These are phyloP conservation scores for Mola mola DNA, from an alignment of 2,113 vertebrate genomes.

Conservation along the genomic window DNA sequence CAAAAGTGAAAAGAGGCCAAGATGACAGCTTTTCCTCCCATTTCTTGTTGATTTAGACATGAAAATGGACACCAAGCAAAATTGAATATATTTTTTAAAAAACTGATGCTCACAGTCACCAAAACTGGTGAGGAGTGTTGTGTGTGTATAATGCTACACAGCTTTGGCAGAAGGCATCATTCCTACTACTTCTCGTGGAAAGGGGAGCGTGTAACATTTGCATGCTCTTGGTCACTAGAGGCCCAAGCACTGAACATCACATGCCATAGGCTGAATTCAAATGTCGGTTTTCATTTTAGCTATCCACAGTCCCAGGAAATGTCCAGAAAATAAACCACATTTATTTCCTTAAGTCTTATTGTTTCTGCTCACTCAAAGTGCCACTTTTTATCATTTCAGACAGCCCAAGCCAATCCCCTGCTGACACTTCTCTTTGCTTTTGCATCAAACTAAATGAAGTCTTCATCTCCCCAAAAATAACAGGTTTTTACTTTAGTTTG, in stretches of 20 bases:
- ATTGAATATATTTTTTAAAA: neutral
- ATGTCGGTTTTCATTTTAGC: conserved; percentile 58
- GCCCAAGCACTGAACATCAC: conserved; percentile 21
- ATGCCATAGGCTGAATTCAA: conserved; percentile 44
- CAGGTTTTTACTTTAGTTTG: conserved; percentile 12
- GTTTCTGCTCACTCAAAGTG: conserved; percentile 33
- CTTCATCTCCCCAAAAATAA: conserved; percentile 27
- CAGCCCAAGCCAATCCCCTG: conserved; percentile 13
- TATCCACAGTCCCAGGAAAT: conserved; percentile 37
- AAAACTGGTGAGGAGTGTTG: conserved; percentile 1
- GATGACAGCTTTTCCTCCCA: neutral
- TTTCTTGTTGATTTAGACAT: conserved; percentile 12
- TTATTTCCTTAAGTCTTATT: conserved; percentile 46
- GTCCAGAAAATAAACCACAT: conserved; percentile 36
- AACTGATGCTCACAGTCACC: neutral
- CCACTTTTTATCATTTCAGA: conserved; percentile 63
- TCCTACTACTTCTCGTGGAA: conserved; percentile 27
- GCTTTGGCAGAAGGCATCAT: conserved; percentile 49
- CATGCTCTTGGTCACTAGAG: conserved; percentile 53
- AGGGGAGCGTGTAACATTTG: conserved; percentile 46
- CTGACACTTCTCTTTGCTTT: conserved; percentile 1
- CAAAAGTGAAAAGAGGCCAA: neutral
- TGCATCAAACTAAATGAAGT: conserved; percentile 5
- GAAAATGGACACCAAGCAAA: conserved; percentile 5
- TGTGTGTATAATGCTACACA: conserved; percentile 24